Base-by-base conservation (phyloP, 2,113 vertebrate genomes). In the Zapornia atra region DNA sequence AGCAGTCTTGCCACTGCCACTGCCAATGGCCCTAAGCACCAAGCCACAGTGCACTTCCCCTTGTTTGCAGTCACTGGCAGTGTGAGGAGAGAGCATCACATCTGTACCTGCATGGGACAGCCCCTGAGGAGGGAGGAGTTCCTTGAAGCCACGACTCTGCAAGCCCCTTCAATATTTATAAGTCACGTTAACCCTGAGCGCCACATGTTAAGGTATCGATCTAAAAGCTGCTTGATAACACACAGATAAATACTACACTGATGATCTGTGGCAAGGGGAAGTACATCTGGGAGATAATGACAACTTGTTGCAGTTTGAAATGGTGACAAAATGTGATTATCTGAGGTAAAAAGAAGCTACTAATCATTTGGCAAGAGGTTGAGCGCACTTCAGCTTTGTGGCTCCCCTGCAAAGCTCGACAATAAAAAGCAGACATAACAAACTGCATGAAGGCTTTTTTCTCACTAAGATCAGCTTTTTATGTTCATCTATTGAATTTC, bases 1-100 rank as follows among this genome's bases (percentile, higher is more conserved):
- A 82, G n/a, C 8, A 79, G 50, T 11, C 70, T 77, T 82, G 78
- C 7, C 8, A 7, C 33, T 0, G 1, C 24, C n/a, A 28, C 17
- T 36, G 42, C 28, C 0, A 0, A 29, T 17, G 14, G 31, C n/a
- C 5, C 0, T 44, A 33, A 88, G 29, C 0, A 0, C 29, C 42
- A 14, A 25, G 46, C 21, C 15, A 0, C 31, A 24, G 17, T 26
- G 16, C n/a, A 5, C 20, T 13, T 53, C 25, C 26, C 33, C 28
- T 63, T 48, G 28, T 29, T 33, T 44, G 79, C 2, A 0, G 9
- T 60, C n/a, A 26, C 31, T 15, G 40, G 60, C 29, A 31, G 64
- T 28, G 57, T 0, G 0, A 0, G 18, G 15, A 75, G 29, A 77
- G 4, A 36, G 42, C 24, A 48, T 46, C 26, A 57, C 2, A 0